Percentiles rank a stretch among this genome's conserved stretches.
phyloP scores from a whole-genome alignment of 2,797 vertebrate genomes.

The Tauraco hartlaubi region DNA sequence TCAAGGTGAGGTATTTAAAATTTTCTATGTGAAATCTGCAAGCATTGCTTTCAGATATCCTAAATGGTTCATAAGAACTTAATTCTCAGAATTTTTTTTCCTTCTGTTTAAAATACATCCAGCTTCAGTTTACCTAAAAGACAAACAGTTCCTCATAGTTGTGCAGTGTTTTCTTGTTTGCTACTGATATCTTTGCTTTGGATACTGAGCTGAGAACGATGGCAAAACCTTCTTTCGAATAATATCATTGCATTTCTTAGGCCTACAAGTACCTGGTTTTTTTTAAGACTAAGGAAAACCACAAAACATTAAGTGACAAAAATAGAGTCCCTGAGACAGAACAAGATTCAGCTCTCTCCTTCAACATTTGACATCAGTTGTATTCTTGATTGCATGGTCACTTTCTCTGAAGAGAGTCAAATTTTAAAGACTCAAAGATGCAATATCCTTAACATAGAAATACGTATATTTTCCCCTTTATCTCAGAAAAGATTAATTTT shows the following conservation, averaged over 20 bases:
- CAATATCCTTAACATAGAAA: not conserved
- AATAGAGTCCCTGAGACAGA: not conserved
- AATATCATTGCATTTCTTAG: not conserved
- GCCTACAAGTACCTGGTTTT: not conserved
- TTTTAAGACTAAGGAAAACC: not conserved
- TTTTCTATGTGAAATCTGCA: not conserved
- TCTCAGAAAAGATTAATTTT: not conserved
- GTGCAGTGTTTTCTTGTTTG: not conserved
- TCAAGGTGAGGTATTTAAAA: not conserved
- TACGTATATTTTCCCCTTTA: not conserved
- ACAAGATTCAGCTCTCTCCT: not conserved
- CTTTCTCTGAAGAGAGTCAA: not conserved
- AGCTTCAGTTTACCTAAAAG: not conserved
- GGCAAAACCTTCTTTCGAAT: not conserved
- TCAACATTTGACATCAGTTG: not conserved
- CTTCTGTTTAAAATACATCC: not conserved
- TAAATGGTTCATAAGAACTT: not conserved
- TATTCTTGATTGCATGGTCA: not conserved
- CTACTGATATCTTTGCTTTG: not conserved
- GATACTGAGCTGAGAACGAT: not conserved
- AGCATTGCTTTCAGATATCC: not conserved
- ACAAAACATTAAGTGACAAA: not conserved
- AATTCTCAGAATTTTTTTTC: not conserved
- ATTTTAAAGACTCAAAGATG: not conserved
- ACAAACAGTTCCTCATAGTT: not conserved